A percentile compares a stretch with the other conserved stretches of the same genome.
These are phyloP conservation scores for Dipodomys stephensi DNA, from an alignment of 2,113 vertebrate genomes.

Conservation along the genomic window DNA sequence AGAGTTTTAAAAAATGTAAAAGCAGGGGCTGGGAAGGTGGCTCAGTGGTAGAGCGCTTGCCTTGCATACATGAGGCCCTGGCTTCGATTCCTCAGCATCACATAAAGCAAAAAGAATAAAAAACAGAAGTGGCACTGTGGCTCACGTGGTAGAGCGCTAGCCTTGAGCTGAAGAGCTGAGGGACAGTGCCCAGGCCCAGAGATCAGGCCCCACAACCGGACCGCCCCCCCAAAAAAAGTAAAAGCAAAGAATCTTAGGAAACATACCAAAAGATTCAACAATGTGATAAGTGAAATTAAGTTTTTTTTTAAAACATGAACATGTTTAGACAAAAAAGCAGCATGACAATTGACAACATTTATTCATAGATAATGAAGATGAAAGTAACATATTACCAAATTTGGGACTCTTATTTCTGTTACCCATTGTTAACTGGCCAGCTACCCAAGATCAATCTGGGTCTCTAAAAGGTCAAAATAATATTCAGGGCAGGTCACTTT, in stretches of 20 bases:
- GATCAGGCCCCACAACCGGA: too few species aligned
- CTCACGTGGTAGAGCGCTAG: too few species aligned
- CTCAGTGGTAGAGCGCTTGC: too few species aligned
- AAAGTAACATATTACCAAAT: neutral
- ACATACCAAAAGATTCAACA: neutral
- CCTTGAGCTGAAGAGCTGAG: too few species aligned
- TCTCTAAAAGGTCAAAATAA: conserved; percentile 11
- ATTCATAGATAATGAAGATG: neutral
- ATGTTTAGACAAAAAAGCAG: conserved; percentile 5
- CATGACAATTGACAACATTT: neutral
- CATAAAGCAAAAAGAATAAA: too few species aligned
- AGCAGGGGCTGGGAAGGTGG: neutral
- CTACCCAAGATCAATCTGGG: neutral
- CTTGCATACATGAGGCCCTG: too few species aligned
- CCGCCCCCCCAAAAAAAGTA: too few species aligned
- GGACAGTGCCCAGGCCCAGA: too few species aligned
- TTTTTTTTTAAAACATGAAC: neutral
- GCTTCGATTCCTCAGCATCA: too few species aligned
- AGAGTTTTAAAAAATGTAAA: neutral
- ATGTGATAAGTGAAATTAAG: neutral
- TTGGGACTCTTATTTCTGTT: neutral
- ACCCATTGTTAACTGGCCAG: neutral
- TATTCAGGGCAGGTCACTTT: neutral
- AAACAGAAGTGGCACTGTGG: too few species aligned
- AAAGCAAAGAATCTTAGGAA: neutral